Evolutionary conservation across 1,140 invertebrate genomes (phyloP), one percentile per base, ranked within the genome.

Genomic region (Polypedilum vanderplanki): DNA sequence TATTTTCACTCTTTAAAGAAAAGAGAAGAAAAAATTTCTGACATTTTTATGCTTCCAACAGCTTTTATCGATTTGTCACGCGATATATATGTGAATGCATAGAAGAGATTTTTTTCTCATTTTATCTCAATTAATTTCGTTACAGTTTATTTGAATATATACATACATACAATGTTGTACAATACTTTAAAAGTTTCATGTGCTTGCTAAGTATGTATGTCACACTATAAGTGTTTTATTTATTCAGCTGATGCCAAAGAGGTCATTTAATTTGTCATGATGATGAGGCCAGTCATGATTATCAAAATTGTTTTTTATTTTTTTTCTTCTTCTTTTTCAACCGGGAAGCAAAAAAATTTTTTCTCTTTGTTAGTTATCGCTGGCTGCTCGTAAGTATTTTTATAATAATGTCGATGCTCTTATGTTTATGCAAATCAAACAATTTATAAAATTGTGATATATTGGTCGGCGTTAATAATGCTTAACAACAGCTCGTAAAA

Each of bases 1-100:
- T 33, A 33, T 33, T 33, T 46, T 46, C 8, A 15, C 41, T 46
- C 41, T 46, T 15, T 57, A 12, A 57, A 57, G 9, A 46, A 3
- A 1, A 46, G 8, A 57, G 46, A n/a, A n/a, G 46, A 15, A 46
- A 57, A n/a, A n/a, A n/a, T 15, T 15, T n/a, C 46, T 57, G 65
- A 70, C 17, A 70, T 70, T 70, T 70, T 70, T 70, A 12, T 57
- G 46, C 46, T 57, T 57, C 46, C 65, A 70, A 8, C 65, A 70
- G 10, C 65, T 70, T 20, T 70, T 70, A 70, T 70, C 65, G 65
- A 70, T 70, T 70, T 70, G 65, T 70, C 65, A 70, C 18, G 65
- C 65, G 65, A 70, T 70, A 20, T 67, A 18, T 46, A 57, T 57
- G 46, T 9, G 46, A n/a, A 57, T 33, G n/a, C 46, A 57, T n/a